Percentiles rank a stretch among this genome's conserved stretches.
Conservation (phyloP, 2,113 vertebrate species). For the Sula dactylatra region DNA sequence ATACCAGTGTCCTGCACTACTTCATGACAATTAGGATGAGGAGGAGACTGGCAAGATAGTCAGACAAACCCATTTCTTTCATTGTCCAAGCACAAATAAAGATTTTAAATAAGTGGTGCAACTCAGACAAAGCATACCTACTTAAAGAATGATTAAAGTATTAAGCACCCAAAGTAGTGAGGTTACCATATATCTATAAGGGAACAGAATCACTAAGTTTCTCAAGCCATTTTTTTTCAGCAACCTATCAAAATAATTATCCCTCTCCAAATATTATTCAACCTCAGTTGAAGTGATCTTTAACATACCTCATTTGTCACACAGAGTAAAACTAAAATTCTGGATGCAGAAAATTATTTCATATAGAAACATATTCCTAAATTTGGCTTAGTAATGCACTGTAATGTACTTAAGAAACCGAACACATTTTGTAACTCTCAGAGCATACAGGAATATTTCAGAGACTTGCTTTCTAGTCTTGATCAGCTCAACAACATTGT, state of each 20-base stretch:
- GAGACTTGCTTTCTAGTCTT: background rate
- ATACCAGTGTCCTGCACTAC: background rate
- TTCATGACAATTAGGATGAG: background rate
- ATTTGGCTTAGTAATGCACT: background rate
- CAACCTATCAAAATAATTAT: background rate
- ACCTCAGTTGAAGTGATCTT: background rate
- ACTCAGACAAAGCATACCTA: background rate
- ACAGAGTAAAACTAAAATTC: background rate
- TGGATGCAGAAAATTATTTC: background rate
- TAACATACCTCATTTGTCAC: background rate
- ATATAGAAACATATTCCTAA: background rate
- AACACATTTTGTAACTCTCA: background rate
- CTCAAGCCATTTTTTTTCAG: background rate
- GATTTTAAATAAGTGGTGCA: background rate
- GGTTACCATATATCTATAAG: background rate
- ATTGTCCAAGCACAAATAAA: background rate
- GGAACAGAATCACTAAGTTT: background rate
- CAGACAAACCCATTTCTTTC: background rate
- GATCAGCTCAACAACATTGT: background rate
- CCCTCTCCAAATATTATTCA: background rate
- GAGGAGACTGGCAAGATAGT: background rate
- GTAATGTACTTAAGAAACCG: background rate
- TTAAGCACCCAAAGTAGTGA: background rate
- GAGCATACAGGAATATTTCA: background rate
- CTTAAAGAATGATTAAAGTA: background rate